Base-by-base conservation (phyloP, 2,888 invertebrate species). In the Thumatha senex region DNA sequence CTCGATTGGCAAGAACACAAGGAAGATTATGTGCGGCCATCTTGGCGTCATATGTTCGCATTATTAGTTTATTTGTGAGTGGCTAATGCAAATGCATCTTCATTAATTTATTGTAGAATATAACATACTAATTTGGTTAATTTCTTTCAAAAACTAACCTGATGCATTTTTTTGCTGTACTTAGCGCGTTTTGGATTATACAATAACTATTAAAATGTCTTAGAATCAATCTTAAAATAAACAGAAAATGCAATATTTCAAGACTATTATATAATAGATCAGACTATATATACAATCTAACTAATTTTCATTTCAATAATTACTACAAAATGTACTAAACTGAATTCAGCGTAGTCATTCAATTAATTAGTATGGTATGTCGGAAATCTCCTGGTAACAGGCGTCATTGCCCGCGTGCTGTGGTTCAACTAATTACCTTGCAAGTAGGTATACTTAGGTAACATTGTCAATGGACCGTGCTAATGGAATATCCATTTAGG, bases 1-100 rank as follows among this genome's bases (percentile, higher is more conserved):
- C 72, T 72, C 74, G 72, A 70, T 75, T 77, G 65, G 69, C 70
- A 68, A 58, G 51, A 65, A 64, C 67, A 68, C 43, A 67, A 64
- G 62, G 49, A 48, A 54, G 54, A 56, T 63, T 68, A 56, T 67
- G 59, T 53, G 52, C 52, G 51, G 40, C 56, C 58, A 63, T 63
- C 58, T 58, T 58, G 46, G 42, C 59, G 56, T 57, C 53, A 58
- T 58, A 56, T 52, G 55, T 58, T 58, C 54, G 44, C 40, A 50
- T 58, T 58, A 62, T 60, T 58, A 46, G 50, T 48, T 67, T 58
- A 55, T 55, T 60, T 62, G 50, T 56, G 44, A 51, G 48, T 48
- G 57, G 48, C 45, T 64, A 68, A 56, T 63, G 54, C 51, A 70
- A 58, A 60, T 67, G 46, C 40, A 44, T 58, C 56, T 50, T 31